Conservation (phyloP, 2,888 invertebrate genomes). For the Thera obeliscata region DNA sequence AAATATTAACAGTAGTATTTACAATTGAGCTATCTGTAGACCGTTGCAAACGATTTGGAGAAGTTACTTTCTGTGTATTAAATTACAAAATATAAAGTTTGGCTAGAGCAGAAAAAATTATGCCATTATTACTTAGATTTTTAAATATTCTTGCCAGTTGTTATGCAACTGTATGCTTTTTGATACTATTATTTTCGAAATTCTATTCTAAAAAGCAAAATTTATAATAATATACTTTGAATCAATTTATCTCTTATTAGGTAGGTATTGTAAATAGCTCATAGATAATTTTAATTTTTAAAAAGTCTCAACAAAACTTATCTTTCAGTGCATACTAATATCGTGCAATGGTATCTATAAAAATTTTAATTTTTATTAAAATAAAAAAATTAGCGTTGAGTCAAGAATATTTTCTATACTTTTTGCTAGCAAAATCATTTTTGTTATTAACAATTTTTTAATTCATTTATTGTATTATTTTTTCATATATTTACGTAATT, state of each 20-base stretch:
- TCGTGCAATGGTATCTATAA: constrained; percentile 35
- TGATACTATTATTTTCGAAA: constrained; percentile 5
- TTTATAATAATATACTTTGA: not conserved
- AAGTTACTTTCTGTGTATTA: too few relatives aligned
- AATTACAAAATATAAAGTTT: constrained; percentile 16
- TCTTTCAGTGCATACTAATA: not conserved
- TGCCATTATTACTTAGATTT: constrained; percentile 55
- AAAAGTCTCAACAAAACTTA: constrained; percentile 15
- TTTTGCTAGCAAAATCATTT: not conserved
- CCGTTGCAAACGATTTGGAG: too few relatives aligned
- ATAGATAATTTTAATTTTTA: constrained; percentile 7
- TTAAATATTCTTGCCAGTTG: constrained; percentile 57
- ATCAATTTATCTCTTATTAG: not conserved
- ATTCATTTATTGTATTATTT: too few relatives aligned
- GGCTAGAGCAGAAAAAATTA: constrained; percentile 38
- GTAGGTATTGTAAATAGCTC: constrained; percentile 22
- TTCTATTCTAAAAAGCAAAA: constrained; percentile 1
- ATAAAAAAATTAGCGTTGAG: not conserved
- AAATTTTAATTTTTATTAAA: constrained; percentile 18
- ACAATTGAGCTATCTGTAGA: too few relatives aligned
- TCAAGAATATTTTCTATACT: not conserved
- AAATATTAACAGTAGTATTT: too few relatives aligned
- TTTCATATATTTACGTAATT: too few relatives aligned
- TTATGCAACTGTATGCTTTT: constrained; percentile 46
- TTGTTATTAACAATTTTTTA: not conserved